phyloP scores from a whole-genome alignment of 2,113 vertebrate genomes.

The Chrysemys picta region DNA sequence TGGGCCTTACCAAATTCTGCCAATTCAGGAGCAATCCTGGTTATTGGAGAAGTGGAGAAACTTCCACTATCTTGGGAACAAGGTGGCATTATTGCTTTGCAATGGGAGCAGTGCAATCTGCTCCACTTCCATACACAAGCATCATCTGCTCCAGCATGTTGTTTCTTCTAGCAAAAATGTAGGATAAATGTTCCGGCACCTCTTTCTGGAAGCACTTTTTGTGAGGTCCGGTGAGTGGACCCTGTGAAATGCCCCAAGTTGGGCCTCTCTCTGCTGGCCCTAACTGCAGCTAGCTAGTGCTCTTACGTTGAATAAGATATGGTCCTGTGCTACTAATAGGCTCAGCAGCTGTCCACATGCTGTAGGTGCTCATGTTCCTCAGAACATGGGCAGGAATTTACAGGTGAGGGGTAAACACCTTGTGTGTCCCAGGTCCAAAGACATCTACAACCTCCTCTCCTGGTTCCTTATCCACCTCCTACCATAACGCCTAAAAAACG shows the following conservation, averaged over 20 bases:
- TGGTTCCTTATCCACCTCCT: not conserved
- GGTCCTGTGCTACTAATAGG: not conserved
- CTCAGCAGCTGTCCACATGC: not conserved
- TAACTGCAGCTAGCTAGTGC: not conserved
- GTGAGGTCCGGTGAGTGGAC: not conserved
- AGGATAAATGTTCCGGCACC: not conserved
- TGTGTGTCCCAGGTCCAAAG: not conserved
- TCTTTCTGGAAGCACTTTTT: not conserved
- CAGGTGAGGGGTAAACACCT: not conserved
- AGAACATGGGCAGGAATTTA: not conserved
- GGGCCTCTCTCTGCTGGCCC: not conserved
- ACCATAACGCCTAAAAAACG: not conserved
- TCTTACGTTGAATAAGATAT: not conserved
- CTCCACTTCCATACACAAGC: not conserved
- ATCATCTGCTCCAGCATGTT: not conserved
- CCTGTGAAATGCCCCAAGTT: not conserved
- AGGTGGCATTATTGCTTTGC: not conserved
- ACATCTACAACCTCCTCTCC: not conserved
- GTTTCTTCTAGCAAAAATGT: not conserved
- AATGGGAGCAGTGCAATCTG: not conserved
- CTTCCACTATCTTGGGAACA: not conserved
- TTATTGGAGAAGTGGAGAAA: rapidly evolving
- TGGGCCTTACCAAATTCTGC: rapidly evolving
- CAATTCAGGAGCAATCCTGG: rapidly evolving
- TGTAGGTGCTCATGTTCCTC: not conserved